These are phyloP conservation scores for Lamellibrachia columna DNA, from an alignment of 2,888 invertebrate species.

Conservation along the genomic window DNA sequence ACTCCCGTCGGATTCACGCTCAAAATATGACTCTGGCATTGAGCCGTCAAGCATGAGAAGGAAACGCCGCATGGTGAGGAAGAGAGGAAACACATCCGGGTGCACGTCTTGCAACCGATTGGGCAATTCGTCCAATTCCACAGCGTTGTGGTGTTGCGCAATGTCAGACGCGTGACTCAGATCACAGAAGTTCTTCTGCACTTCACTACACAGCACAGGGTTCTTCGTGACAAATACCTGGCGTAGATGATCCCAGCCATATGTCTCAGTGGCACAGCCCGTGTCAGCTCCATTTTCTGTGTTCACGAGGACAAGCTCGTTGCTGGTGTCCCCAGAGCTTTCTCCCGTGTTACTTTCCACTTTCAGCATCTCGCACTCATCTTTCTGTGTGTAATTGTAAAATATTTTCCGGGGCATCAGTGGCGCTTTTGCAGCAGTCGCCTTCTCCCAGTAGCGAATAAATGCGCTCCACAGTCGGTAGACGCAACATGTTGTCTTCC, in stretches of 20 bases:
- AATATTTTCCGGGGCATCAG: neutral
- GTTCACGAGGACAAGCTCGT: neutral
- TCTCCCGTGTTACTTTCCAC: neutral
- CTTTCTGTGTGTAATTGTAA: neutral
- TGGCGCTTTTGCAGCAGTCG: slow-evolving; percentile 34
- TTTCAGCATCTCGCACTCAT: neutral
- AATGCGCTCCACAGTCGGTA: slow-evolving; percentile 56
- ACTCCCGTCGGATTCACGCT: slow-evolving; percentile 44
- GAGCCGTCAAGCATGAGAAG: slow-evolving; percentile 56
- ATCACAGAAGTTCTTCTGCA: slow-evolving; percentile 56
- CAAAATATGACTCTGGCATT: slow-evolving; percentile 47
- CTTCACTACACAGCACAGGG: slow-evolving; percentile 54
- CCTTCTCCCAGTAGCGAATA: slow-evolving; percentile 51
- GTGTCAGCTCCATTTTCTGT: neutral
- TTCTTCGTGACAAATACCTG: slow-evolving; percentile 56
- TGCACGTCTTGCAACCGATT: slow-evolving; percentile 42
- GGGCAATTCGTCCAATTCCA: slow-evolving; percentile 31
- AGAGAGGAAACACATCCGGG: slow-evolving; percentile 47
- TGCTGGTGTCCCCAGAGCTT: neutral
- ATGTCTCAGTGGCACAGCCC: neutral
- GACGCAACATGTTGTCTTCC: slow-evolving; percentile 60
- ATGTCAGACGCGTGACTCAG: slow-evolving; percentile 49
- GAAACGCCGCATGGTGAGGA: slow-evolving; percentile 54
- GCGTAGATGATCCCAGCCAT: slow-evolving; percentile 20
- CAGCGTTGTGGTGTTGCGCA: slow-evolving; percentile 39